These are phyloP conservation scores for Naso thynnoides DNA, from an alignment of 2,797 vertebrate species.

Conservation along the genomic window DNA sequence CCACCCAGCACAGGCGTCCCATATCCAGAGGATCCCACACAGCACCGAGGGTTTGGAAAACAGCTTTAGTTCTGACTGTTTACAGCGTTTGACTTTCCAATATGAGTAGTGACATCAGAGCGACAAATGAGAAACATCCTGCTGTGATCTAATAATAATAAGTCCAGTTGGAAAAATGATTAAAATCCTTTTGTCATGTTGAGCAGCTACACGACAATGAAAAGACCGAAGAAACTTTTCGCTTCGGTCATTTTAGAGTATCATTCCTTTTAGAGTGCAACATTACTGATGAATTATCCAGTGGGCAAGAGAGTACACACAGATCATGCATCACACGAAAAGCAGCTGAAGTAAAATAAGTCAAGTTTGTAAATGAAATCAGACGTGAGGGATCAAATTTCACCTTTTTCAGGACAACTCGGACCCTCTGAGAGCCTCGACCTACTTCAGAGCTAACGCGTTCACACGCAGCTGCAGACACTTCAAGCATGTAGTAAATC, in stretches of 20 bases:
- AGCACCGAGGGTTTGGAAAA: slow-evolving; percentile 25
- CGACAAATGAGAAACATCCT: slow-evolving; percentile 44
- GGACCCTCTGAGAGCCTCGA: too few species aligned
- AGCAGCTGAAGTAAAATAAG: too few species aligned
- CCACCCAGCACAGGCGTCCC: slow-evolving; percentile 20
- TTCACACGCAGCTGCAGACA: too few species aligned
- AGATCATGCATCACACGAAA: too few species aligned
- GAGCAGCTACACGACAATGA: background rate
- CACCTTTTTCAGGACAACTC: too few species aligned
- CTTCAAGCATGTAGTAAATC: too few species aligned
- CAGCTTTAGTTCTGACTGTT: slow-evolving; percentile 30
- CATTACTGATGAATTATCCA: background rate
- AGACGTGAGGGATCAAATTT: too few species aligned
- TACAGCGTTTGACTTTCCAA: slow-evolving; percentile 30
- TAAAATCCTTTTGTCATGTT: slow-evolving; percentile 4
- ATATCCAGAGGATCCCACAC: slow-evolving; percentile 19
- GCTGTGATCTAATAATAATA: background rate
- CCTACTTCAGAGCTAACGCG: too few species aligned
- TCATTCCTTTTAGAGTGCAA: background rate
- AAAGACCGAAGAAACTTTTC: background rate
- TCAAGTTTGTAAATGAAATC: too few species aligned
- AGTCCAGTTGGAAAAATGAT: background rate
- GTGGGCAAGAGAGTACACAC: too few species aligned
- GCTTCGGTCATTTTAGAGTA: background rate
- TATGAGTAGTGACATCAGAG: slow-evolving; percentile 37